These are phyloP conservation scores for Camponotus fellah DNA, from an alignment of 2,888 invertebrate genomes.

Conservation along the genomic window DNA sequence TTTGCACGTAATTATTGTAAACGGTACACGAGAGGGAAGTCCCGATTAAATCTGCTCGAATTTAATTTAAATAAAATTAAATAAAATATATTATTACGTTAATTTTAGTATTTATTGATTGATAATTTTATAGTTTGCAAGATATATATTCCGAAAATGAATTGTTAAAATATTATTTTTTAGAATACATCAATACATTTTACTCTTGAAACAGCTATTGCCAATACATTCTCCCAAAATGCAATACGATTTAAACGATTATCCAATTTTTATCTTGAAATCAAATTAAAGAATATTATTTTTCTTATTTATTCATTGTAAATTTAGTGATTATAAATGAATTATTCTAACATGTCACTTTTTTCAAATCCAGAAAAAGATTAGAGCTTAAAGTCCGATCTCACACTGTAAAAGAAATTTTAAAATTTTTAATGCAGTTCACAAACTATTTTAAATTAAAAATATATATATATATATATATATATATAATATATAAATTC, in stretches of 20 bases:
- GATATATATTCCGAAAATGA: constrained; percentile 31
- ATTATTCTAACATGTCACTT: background rate
- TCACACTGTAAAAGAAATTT: background rate
- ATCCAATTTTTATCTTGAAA: background rate
- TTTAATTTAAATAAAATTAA: background rate
- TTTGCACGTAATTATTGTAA: constrained; percentile 77
- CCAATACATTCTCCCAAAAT: background rate
- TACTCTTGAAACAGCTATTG: background rate
- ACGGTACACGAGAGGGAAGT: constrained; percentile 71
- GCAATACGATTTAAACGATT: background rate
- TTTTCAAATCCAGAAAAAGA: background rate
- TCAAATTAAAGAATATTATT: constrained; percentile 32
- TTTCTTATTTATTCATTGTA: background rate
- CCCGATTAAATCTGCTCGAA: constrained; percentile 77
- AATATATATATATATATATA: background rate
- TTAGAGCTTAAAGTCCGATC: background rate
- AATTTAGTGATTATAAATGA: background rate
- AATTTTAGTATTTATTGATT: constrained; percentile 7
- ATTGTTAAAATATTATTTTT: background rate
- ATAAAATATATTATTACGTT: constrained; percentile 9
- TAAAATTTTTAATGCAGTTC: background rate
- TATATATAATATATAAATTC: too few species aligned
- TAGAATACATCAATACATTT: constrained; percentile 1
- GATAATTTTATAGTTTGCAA: constrained; percentile 24
- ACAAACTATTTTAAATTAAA: background rate